phyloP scores from a whole-genome alignment of 2,797 vertebrate species.

The Prunella strophiata region DNA sequence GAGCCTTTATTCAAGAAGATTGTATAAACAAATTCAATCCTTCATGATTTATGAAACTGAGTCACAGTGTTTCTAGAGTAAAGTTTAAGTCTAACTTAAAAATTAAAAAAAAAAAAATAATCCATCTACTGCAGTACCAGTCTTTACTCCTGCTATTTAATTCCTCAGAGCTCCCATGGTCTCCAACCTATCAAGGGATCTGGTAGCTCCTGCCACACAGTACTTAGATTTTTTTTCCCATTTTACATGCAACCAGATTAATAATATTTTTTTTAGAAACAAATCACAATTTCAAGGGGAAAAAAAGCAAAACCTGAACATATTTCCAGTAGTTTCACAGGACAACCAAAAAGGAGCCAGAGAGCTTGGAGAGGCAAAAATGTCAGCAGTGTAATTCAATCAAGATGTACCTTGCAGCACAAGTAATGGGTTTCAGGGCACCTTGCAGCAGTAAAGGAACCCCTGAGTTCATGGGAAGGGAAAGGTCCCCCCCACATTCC shows the following conservation, averaged over 20 bases:
- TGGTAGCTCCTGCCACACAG: not conserved
- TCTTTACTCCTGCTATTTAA: not conserved
- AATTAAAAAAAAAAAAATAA: not conserved
- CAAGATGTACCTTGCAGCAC: not conserved
- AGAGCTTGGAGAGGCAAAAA: not conserved
- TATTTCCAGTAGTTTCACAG: not conserved
- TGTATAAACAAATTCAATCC: not conserved
- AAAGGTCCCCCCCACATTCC: not conserved
- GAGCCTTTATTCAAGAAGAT: not conserved
- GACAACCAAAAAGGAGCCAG: not conserved
- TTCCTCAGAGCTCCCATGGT: not conserved
- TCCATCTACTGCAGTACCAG: not conserved
- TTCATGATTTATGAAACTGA: not conserved
- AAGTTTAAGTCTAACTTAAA: not conserved
- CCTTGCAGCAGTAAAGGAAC: not conserved
- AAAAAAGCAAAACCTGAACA: not conserved
- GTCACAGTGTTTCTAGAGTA: not conserved
- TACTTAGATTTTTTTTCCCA: not conserved
- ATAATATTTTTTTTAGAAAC: accelerated
- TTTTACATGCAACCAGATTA: not conserved
- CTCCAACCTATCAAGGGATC: not conserved
- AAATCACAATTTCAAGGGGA: not conserved
- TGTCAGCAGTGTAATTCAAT: not conserved
- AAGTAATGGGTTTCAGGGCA: not conserved
- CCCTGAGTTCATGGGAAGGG: not conserved